These are phyloP conservation scores for Orientallactaga bullata DNA, from an alignment of 2,113 vertebrate genomes.

Conservation along the genomic window DNA sequence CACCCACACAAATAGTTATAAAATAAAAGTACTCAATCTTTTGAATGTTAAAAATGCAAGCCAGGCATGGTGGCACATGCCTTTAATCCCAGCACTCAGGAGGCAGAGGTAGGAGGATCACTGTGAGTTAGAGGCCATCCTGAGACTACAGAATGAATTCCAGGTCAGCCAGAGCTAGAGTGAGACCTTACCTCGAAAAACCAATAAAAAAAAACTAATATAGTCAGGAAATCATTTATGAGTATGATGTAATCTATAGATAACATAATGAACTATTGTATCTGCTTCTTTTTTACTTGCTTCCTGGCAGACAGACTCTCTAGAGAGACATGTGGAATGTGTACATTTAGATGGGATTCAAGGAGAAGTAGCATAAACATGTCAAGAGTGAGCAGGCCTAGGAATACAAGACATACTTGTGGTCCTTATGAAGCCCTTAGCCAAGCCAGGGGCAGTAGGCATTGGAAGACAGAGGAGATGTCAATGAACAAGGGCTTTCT, in stretches of 20 bases:
- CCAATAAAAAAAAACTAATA: too few relatives aligned
- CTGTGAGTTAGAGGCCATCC: too few relatives aligned
- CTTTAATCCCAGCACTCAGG: too few relatives aligned
- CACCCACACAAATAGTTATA: neutral
- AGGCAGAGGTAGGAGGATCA: too few relatives aligned
- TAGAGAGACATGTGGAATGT: neutral
- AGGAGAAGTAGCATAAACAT: neutral
- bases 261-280: neutral
- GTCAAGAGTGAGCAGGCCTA: neutral
- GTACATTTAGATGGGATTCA: neutral
- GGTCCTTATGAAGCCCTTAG: neutral
- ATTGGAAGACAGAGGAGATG: neutral
- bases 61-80: too few relatives aligned
- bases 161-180: too few relatives aligned
- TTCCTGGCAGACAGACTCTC: neutral
- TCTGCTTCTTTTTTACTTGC: neutral
- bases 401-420: neutral
- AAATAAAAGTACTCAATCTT: neutral
- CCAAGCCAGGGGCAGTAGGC: neutral
- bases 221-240: neutral
- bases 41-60: neutral
- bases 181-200: too few relatives aligned
- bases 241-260: neutral
- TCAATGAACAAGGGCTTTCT: neutral
- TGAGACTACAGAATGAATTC: too few relatives aligned